Evolutionary conservation across 2,888 invertebrate species (phyloP), one percentile per base, ranked within the genome.

Genomic region (Phaedon cochleariae): DNA sequence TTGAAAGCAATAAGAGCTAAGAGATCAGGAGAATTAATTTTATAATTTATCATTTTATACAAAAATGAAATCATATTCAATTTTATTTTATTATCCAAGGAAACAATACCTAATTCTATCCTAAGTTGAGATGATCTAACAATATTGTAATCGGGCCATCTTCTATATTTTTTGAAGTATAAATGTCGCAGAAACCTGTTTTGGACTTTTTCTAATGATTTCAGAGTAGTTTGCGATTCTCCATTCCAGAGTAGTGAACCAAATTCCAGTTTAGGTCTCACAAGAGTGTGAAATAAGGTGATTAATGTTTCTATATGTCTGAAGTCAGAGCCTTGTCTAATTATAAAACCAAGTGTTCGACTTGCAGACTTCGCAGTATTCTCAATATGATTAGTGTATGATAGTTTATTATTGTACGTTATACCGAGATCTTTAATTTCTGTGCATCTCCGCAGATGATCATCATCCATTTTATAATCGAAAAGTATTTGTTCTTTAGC

Each of bases 131-230:
- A 48, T 48, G 18, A 48, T 48, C 48, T 7, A 18, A 48, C n/a
- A 48, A 12, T 48, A 17, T 48, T 48, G 18, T 48, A 48, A 48
- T 48, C 2, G 7, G 48, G 18, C 48, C 48, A 48, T 17, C 48
- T 48, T 48, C 48, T 48, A 48, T 48, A 48, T 3, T 48, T 48
- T 48, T 48, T 48, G 21, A n/a, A n/a, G n/a, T n/a, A n/a, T n/a
- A n/a, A n/a, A n/a, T n/a, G 21, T 49, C 22, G 49, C 20, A 49
- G 18, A 48, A 45, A 45, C n/a, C 45, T 45, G 45, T 45, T 45
- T 45, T 45, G 45, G 45, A 48, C 18, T 48, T 48, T 48, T 48
- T 48, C 18, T 21, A 48, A 48, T 48, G 18, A 48, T 18, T 48
- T 48, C n/a, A 48, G 48, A 18, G 18, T 48, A 48, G 48, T 48